phyloP scores from a whole-genome alignment of 2,113 vertebrate genomes.

The Sardina pilchardus region DNA sequence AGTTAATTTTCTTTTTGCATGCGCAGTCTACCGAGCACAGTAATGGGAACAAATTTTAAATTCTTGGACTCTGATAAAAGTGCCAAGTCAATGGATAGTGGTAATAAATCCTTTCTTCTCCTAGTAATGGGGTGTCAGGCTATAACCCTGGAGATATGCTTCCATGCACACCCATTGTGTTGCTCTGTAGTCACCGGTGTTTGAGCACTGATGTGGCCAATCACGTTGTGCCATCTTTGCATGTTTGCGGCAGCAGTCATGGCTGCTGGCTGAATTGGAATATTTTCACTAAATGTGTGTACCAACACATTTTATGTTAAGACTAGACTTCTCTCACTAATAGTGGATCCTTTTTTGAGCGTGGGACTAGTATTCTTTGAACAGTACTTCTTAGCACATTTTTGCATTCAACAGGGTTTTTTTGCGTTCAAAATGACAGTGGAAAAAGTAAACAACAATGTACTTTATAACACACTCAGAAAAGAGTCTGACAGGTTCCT shows the following conservation, averaged over 20 bases:
- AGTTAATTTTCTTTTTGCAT: constrained; percentile 25
- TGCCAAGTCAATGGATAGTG: constrained; percentile 28
- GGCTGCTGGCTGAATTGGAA: background rate
- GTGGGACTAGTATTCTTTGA: background rate
- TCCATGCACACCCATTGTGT: background rate
- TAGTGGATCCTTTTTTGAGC: background rate
- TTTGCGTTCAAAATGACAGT: background rate
- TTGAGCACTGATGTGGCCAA: background rate
- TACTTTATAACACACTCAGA: background rate
- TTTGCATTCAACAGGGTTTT: too few relatives aligned
- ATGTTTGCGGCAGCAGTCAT: background rate
- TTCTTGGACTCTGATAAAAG: background rate
- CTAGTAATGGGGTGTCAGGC: constrained; percentile 16
- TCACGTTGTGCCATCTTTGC: background rate
- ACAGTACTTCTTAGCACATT: too few relatives aligned
- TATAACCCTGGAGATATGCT: constrained; percentile 6
- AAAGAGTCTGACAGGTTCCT: background rate
- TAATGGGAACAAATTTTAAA: constrained; percentile 16
- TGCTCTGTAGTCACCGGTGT: background rate
- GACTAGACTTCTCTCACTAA: background rate
- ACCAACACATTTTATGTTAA: background rate
- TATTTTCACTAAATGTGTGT: background rate
- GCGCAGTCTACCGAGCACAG: constrained; percentile 20
- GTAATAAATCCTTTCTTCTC: constrained; percentile 19
- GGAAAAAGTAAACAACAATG: background rate